Conservation (phyloP, 2,113 vertebrate species). For the Myxocyprinus asiaticus region DNA sequence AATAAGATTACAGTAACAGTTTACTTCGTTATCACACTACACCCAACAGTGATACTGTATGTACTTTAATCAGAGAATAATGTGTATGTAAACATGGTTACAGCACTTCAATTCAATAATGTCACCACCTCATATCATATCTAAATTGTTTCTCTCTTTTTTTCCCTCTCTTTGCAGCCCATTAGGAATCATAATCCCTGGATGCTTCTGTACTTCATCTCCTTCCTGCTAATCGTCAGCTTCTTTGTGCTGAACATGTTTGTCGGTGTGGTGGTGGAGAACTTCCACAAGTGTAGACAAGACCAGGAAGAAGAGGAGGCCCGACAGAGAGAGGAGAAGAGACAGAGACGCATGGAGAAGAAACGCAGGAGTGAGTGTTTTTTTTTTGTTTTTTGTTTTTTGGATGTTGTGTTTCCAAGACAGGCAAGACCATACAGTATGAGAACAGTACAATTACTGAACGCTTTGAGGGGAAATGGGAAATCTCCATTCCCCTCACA, state of each 20-base stretch:
- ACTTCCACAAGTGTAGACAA: constrained; percentile 96
- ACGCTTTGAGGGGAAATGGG: too few relatives aligned
- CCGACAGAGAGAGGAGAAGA: constrained; percentile 86
- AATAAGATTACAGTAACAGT: too few relatives aligned
- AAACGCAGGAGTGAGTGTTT: constrained; percentile 90
- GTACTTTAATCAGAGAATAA: too few relatives aligned
- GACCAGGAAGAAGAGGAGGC: constrained; percentile 95
- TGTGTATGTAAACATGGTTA: too few relatives aligned
- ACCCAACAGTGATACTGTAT: too few relatives aligned
- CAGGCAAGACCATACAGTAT: too few relatives aligned
- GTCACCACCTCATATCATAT: neutral
- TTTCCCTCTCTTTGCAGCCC: constrained; percentile 71
- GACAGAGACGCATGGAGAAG: constrained; percentile 86
- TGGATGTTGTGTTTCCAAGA: too few relatives aligned
- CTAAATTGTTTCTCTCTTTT: constrained; percentile 35
- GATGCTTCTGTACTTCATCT: constrained; percentile 97
- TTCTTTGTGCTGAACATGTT: constrained; percentile 98
- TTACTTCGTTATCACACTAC: too few relatives aligned
- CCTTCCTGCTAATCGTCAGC: constrained; percentile 95
- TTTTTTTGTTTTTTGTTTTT: neutral
- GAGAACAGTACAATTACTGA: too few relatives aligned
- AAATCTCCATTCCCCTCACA: too few relatives aligned
- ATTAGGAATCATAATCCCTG: constrained; percentile 90
- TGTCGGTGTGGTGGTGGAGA: constrained; percentile 94
- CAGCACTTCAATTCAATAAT: too few relatives aligned